Base-by-base conservation (phyloP, 2,888 invertebrate species). In the Fragum whitleyi region DNA sequence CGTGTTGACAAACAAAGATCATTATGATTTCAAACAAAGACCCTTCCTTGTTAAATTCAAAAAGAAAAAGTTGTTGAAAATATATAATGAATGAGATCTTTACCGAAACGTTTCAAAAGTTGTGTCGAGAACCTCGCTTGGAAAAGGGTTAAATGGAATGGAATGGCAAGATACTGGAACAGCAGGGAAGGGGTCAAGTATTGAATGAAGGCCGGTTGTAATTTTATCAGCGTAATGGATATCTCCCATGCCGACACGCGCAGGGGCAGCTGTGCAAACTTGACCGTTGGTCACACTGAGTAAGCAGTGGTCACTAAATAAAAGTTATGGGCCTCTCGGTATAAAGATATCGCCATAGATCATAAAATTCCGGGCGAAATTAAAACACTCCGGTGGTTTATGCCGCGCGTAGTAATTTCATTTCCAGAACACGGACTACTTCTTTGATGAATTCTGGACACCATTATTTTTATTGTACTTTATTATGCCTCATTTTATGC, bases 351-450 rank as follows among this genome's bases (percentile, higher is more conserved):
- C 47, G 62, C 62, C 28, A 62, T 62, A 62, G 36, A 36, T 62
- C 62, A 62, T 62, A 62, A 62, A 62, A 62, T 28, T 62, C 62
- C 36, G 9, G 62, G n/a, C 32, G 62, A 28, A n/a, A 62, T 62
- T 62, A 62, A 62, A 62, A 57, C 23, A 32, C 62, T 16, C 62
- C n/a, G 9, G 36, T 62, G n/a, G n/a, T 62, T 62, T 62, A 62
- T 36, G 62, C 36, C 62, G 19, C 62, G 62, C 62, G 62, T 62
- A 62, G 62, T 62, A 62, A 62, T 62, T 62, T 36, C 28, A 62
- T 62, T 62, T 62, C n/a, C 28, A 23, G 32, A 32, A n/a, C 32
- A 23, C 26, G 57, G 57, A 28, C 26, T 57, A 28, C 26, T 23
- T 57, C 57, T 28, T 57, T 57, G 57, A 57, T 57, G 57, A 57